These are phyloP conservation scores for Amphipyra tragopoginis DNA, from an alignment of 2,888 invertebrate genomes.

Conservation along the genomic window DNA sequence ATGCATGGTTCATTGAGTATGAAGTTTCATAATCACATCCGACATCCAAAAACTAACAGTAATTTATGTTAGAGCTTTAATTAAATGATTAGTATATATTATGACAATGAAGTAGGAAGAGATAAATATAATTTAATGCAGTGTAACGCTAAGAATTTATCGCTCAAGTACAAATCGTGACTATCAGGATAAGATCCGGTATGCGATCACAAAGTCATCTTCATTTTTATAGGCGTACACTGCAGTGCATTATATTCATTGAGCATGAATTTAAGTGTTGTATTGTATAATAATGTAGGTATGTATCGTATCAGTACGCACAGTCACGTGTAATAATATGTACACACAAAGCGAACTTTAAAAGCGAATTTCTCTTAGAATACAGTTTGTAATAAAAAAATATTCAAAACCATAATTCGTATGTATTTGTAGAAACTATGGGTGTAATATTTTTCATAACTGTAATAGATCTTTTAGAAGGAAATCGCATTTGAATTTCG, in stretches of 20 bases:
- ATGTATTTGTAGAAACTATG: too few species aligned
- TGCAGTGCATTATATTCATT: conserved; percentile 25
- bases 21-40: not conserved
- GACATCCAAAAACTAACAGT: not conserved
- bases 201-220: conserved; percentile 74
- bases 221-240: conserved; percentile 62
- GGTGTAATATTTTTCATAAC: too few species aligned
- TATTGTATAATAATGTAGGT: too few species aligned
- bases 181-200: conserved; percentile 67
- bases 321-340: too few species aligned
- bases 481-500: too few species aligned
- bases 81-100: conserved; percentile 4
- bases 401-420: too few species aligned
- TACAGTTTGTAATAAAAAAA: too few species aligned
- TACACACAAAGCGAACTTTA: too few species aligned
- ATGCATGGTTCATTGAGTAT: not conserved
- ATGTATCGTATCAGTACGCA: too few species aligned
- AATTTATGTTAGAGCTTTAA: not conserved
- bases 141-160: conserved; percentile 66
- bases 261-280: too few species aligned
- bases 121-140: conserved; percentile 14
- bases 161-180: conserved; percentile 81
- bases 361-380: too few species aligned
- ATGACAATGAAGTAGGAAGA: conserved; percentile 29
- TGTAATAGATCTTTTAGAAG: too few species aligned